Evolutionary conservation across 1,140 invertebrate genomes (phyloP), one percentile per base, ranked within the genome.

Genomic region (Apis laboriosa): DNA sequence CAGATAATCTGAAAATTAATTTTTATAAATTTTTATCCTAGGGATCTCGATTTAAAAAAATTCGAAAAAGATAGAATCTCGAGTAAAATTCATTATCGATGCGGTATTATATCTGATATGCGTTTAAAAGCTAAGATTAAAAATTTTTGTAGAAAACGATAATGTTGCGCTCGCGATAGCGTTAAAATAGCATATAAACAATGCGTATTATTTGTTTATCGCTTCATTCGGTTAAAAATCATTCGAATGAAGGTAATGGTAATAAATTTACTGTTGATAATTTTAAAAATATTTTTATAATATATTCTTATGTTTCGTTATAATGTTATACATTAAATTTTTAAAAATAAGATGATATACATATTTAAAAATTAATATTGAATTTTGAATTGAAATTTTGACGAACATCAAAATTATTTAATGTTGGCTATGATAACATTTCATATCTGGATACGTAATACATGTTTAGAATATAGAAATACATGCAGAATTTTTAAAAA

Each of bases 191-290:
- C 53, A 34, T 55, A 72, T 58, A 72, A 84, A 84, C 74, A 75
- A 77, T 70, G 64, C 19, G 61, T 56, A 63, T 86, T 63, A 76
- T 86, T 51, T 76, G 60, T 83, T 83, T 51, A 74, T 56, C 66
- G 80, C 68, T 77, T 88, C 82, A 88, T 88, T 86, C 77, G 84
- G 70, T 61, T 66, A 43, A 3, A 76, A 68, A 66, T 5, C 49
- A 43, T 7, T 43, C 34, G 74, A 86, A 64, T 78, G 75, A 58
- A 75, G 15, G 58, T 34, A 55, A 58, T 73, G 60, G 64, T 28
- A 34, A 34, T 24, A 60, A 68, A 73, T 76, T 58, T 58, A 21
- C 19, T 58, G 19, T 11, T 58, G 24, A 24, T 24, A 34, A 34
- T 34, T 34, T 34, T 34, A 34, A 34, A 34, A 34, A 34, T 34